Conservation (phyloP, 2,797 vertebrate genomes). For the Danionella dracula region DNA sequence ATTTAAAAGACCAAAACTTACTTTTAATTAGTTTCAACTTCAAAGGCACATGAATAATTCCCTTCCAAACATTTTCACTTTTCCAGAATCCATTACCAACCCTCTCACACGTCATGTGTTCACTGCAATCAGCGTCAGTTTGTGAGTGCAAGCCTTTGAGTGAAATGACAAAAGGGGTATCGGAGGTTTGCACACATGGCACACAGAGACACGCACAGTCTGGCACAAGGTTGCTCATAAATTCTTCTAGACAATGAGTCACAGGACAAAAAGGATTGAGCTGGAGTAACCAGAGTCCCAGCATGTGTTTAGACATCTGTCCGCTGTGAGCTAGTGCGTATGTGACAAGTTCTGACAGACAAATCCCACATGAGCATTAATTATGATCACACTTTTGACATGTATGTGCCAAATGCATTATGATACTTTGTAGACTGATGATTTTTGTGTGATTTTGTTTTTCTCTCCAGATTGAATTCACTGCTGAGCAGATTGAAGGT, state of each 20-base stretch:
- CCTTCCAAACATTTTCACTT: too few species aligned
- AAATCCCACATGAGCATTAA: neutral
- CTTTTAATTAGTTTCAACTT: too few species aligned
- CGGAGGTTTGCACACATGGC: conserved; percentile 13
- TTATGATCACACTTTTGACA: neutral
- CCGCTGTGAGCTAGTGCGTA: neutral
- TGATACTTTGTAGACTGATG: too few species aligned
- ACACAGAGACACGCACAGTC: neutral
- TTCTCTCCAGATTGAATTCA: conserved; percentile 70
- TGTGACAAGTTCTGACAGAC: neutral
- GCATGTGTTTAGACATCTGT: conserved; percentile 5
- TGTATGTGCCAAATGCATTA: too few species aligned
- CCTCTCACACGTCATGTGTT: neutral
- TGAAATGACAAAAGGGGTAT: neutral
- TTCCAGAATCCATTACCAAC: neutral
- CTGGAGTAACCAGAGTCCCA: conserved; percentile 48
- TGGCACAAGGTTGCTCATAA: conserved; percentile 53
- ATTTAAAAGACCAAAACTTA: too few species aligned
- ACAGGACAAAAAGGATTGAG: conserved; percentile 23
- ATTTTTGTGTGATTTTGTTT: conserved; percentile 26
- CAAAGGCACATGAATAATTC: too few species aligned
- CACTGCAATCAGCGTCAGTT: neutral
- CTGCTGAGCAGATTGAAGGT: conserved; percentile 75
- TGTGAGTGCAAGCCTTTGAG: neutral
- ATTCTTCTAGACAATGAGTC: conserved; percentile 30